Percentiles rank a stretch among this genome's conserved stretches.
These are phyloP conservation scores for Pseudorhombus dupliciocellatus DNA, from an alignment of 2,113 vertebrate genomes.

Conservation along the genomic window DNA sequence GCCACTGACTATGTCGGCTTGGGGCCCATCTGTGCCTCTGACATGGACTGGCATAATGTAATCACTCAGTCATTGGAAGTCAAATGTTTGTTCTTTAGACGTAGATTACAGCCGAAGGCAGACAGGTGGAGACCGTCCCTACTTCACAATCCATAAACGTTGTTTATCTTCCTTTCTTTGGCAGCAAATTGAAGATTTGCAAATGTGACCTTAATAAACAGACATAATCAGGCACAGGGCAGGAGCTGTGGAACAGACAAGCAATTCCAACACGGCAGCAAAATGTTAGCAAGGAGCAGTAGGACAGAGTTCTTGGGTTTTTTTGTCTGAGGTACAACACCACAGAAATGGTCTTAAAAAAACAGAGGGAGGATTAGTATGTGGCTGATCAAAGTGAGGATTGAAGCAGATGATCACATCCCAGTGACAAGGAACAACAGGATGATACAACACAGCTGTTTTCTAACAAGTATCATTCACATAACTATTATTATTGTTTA, in stretches of 20 bases:
- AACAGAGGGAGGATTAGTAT: too few species aligned
- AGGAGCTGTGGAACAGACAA: slow-evolving; percentile 18
- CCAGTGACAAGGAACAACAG: too few species aligned
- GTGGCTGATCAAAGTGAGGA: too few species aligned
- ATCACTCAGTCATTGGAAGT: slow-evolving; percentile 22
- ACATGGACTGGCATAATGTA: slow-evolving; percentile 34
- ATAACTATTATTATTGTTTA: too few species aligned
- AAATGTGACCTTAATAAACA: slow-evolving; percentile 45
- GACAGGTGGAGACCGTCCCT: slow-evolving; percentile 25
- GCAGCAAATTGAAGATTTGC: slow-evolving; percentile 50
- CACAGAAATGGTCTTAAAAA: not conserved
- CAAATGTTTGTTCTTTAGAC: slow-evolving; percentile 33
- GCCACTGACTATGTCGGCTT: not conserved
- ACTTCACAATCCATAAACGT: slow-evolving; percentile 17
- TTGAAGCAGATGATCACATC: too few species aligned
- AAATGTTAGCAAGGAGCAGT: slow-evolving; percentile 19
- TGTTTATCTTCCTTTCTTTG: slow-evolving; percentile 47
- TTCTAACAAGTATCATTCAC: too few species aligned
- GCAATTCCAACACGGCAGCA: slow-evolving; percentile 40
- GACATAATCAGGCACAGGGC: slow-evolving; percentile 27
- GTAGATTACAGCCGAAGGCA: slow-evolving; percentile 39
- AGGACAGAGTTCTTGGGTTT: slow-evolving; percentile 42
- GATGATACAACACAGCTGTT: too few species aligned
- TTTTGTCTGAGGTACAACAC: slow-evolving; percentile 15
- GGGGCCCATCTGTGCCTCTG: slow-evolving; percentile 1